phyloP scores from a whole-genome alignment of 2,797 vertebrate species.

The Leptodactylus fallax region DNA sequence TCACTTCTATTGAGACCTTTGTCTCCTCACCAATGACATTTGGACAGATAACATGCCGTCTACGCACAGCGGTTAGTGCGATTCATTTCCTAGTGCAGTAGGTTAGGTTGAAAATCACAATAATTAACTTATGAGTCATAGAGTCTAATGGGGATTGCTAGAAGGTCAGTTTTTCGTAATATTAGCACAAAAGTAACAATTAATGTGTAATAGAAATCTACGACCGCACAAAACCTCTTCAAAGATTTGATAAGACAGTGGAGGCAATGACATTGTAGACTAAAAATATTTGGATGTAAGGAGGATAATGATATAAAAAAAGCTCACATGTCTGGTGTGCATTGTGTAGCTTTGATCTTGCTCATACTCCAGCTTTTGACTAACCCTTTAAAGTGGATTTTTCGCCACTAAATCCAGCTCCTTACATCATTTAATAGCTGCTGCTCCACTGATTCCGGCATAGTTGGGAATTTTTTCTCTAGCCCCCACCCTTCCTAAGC shows the following conservation, averaged over 20 bases:
- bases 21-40: conserved; percentile 40
- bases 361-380: too few relatives aligned
- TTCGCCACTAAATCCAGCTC: too few relatives aligned
- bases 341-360: too few relatives aligned
- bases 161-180: conserved; percentile 47
- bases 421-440: too few relatives aligned
- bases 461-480: too few relatives aligned
- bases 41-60: conserved; percentile 43
- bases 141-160: conserved; percentile 34
- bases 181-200: conserved; percentile 45
- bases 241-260: not conserved
- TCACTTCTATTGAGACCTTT: conserved; percentile 48
- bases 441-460: too few relatives aligned
- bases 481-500: too few relatives aligned
- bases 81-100: conserved; percentile 39
- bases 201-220: conserved; percentile 35
- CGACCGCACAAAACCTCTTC: not conserved
- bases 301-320: not conserved
- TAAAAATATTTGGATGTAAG: not conserved
- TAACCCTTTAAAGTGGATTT: too few relatives aligned
- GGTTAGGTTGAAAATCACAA: conserved; percentile 54
- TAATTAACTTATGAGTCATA: conserved; percentile 49
- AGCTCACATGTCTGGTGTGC: too few relatives aligned
- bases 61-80: conserved; percentile 37
- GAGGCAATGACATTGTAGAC: not conserved